Evolutionary conservation across 2,888 invertebrate genomes (phyloP), one percentile per base, ranked within the genome.

Genomic region (Drosophila limbata): DNA sequence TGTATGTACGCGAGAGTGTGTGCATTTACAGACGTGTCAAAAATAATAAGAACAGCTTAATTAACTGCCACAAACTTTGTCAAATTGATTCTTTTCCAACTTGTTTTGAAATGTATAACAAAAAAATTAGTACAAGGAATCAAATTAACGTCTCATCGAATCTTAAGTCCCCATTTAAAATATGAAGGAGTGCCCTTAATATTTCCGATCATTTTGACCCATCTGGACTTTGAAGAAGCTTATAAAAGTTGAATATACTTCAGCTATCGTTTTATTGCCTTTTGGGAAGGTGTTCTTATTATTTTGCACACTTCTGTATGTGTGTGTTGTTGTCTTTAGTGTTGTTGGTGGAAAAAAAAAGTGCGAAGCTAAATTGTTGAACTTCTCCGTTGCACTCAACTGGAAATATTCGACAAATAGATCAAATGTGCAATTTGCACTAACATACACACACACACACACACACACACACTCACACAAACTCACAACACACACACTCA

Each of bases 351-450:
- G 47, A 56, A 75, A 55, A 53, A 42, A 53, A 53, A 55, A 21
- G 70, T 74, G 40, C 61, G 17, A 31, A 70, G 79, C 79, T 75
- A 75, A 77, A 77, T 71, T 77, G 79, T 64, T 61, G 57, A 79
- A 56, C 79, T 71, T 61, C 53, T 64, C 53, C 33, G 65, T 60
- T 73, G 64, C 75, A 78, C 64, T 81, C 73, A 73, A 73, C 81
- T 73, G 78, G 76, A 80, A 81, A 80, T 74, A 77, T 79, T 79
- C 70, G 77, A 77, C 78, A 79, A 79, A 79, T 79, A 79, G 77
- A 79, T 79, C 78, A 79, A 73, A 73, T 75, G 75, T 72, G 75
- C 75, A 79, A 79, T 75, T 72, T 68, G 57, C 67, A 40, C 31
- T 19, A 8, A 31, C 48, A 44, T 55, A 56, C 44, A 56, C 39